These are phyloP conservation scores for Camponotus floridanus DNA, from an alignment of 1,140 invertebrate genomes.

Conservation along the genomic window DNA sequence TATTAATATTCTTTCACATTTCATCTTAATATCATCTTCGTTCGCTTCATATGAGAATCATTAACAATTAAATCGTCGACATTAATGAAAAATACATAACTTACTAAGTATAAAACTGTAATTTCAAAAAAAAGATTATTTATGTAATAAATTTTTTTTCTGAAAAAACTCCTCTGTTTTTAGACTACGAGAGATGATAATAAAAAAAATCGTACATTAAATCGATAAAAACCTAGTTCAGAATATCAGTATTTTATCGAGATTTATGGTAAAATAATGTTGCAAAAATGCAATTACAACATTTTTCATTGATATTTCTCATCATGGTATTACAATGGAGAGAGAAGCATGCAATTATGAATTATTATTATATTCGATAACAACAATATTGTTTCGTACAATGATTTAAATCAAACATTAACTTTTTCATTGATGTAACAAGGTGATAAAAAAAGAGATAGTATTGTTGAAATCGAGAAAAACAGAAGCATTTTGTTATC, in stretches of 20 bases:
- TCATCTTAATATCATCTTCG: background rate
- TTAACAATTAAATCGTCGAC: background rate
- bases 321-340: no score
- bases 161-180: background rate
- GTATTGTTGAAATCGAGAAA: background rate
- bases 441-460: background rate
- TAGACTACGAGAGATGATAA: background rate
- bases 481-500: background rate
- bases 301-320: background rate
- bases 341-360: background rate
- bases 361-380: background rate
- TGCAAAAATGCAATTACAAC: background rate
- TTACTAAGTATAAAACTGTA: background rate
- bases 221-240: background rate
- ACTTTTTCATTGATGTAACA: background rate
- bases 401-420: slow-evolving; percentile 7
- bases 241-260: no score
- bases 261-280: no score
- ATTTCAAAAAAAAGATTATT: slow-evolving; percentile 1
- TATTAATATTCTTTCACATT: slow-evolving; percentile 10
- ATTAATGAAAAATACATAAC: slow-evolving; percentile 3
- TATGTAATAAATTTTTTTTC: no score
- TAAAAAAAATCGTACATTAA: background rate
- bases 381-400: background rate
- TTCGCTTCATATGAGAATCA: background rate